Conservation (phyloP, 2,888 invertebrate genomes). For the Nymphalis c-album region DNA sequence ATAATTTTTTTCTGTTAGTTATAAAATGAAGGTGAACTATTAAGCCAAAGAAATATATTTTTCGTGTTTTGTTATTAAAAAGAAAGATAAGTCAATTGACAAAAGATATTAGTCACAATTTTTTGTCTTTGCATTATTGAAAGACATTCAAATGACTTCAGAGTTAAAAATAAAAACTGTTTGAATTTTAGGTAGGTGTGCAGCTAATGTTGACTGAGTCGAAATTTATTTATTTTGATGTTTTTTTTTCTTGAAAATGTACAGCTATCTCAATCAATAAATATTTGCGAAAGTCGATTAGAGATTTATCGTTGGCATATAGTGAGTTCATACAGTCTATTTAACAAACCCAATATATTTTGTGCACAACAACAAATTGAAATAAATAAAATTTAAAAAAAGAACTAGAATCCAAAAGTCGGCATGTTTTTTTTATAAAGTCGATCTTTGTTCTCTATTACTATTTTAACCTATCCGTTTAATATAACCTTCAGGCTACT, state of each 20-base stretch:
- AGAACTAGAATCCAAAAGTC: too few species aligned
- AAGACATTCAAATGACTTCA: constrained; percentile 42
- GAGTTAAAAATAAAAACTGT: constrained; percentile 44
- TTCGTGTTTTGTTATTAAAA: background rate
- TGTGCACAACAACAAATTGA: too few species aligned
- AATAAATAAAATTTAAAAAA: too few species aligned
- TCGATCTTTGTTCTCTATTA: too few species aligned
- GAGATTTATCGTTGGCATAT: background rate
- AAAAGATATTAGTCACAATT: constrained; percentile 18
- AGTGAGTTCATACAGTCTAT: too few species aligned
- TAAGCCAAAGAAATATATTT: background rate
- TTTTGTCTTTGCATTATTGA: constrained; percentile 30
- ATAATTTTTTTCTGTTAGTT: background rate
- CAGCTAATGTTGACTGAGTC: constrained; percentile 23
- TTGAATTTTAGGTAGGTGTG: constrained; percentile 36
- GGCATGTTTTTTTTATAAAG: too few species aligned
- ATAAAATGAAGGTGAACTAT: background rate
- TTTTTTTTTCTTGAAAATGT: background rate
- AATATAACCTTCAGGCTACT: constrained; percentile 3
- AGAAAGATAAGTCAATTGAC: constrained; percentile 14
- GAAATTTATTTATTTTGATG: constrained; percentile 11
- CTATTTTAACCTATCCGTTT: background rate
- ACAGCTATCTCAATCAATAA: background rate
- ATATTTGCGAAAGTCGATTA: background rate
- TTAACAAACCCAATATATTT: too few species aligned